Evolutionary conservation across 2,797 vertebrate genomes (phyloP).

Genomic region (Molossus alvarezi): DNA sequence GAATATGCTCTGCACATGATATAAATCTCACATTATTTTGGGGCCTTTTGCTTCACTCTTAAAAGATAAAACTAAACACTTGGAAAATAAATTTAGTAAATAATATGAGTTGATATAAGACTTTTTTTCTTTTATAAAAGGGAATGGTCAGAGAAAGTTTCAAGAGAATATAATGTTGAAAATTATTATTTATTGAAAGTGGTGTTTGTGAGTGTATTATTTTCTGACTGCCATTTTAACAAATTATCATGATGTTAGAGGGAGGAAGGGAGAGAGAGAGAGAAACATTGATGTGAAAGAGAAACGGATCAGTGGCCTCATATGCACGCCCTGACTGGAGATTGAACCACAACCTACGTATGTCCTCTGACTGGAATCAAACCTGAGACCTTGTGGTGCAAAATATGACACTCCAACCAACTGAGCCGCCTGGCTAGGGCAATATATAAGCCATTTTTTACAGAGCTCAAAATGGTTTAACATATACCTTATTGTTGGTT

Average conservation of each 20-base stretch:
- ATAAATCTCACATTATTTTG: neutral
- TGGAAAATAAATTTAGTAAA: constrained; percentile 49
- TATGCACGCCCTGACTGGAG: neutral
- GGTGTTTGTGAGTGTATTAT: neutral
- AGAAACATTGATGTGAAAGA: neutral
- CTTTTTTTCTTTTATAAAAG: neutral
- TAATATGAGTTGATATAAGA: neutral
- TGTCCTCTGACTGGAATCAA: neutral
- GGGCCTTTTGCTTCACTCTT: neutral
- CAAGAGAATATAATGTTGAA: neutral
- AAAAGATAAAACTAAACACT: neutral
- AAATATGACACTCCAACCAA: neutral
- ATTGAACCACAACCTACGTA: neutral
- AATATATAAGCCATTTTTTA: neutral
- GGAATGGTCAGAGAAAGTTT: neutral
- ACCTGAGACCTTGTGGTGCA: neutral
- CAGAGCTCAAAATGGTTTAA: neutral
- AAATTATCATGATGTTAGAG: neutral
- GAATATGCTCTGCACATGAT: neutral
- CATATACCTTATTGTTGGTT: neutral
- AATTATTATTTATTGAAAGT: neutral
- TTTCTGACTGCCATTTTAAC: neutral
- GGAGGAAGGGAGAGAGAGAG: neutral
- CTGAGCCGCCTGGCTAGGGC: neutral
- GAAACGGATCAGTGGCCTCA: neutral